Evolutionary conservation across 2,888 invertebrate genomes (phyloP).

Genomic region (Eucera pruinosa): DNA sequence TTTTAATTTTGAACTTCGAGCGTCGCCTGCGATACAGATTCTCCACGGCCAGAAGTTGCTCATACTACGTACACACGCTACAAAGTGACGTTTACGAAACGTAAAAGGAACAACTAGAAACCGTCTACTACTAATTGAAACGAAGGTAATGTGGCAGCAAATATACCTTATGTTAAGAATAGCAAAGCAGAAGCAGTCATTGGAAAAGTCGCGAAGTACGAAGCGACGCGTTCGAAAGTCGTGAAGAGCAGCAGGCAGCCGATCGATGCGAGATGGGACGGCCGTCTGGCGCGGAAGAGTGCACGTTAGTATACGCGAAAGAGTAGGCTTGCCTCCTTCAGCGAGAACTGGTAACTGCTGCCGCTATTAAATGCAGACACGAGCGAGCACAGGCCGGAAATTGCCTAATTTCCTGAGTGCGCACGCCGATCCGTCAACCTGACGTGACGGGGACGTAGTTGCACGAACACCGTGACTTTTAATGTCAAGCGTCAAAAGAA

Average conservation of each 20-base stretch:
- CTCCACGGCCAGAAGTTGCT: too few species aligned
- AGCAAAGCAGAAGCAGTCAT: too few species aligned
- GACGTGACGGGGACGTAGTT: slow-evolving; percentile 83
- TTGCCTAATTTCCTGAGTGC: slow-evolving; percentile 85
- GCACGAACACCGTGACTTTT: slow-evolving; percentile 83
- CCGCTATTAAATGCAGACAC: slow-evolving; percentile 83
- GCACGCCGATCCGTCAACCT: slow-evolving; percentile 84
- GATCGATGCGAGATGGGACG: slow-evolving; percentile 65
- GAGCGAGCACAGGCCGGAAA: slow-evolving; percentile 83
- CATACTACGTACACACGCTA: too few species aligned
- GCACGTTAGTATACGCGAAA: slow-evolving; percentile 40
- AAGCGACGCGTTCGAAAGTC: slow-evolving; percentile 4
- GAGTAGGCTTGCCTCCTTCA: slow-evolving; percentile 52
- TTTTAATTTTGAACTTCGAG: too few species aligned
- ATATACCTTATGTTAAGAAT: too few species aligned
- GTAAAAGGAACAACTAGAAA: too few species aligned
- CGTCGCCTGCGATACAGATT: too few species aligned
- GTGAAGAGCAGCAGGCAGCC: slow-evolving; percentile 22
- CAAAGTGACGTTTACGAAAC: too few species aligned
- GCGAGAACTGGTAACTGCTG: slow-evolving; percentile 74
- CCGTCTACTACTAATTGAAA: neutral
- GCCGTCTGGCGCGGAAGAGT: slow-evolving; percentile 52
- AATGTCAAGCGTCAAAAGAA: slow-evolving; percentile 84
- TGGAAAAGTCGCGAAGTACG: neutral
- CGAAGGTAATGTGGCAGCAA: neutral